Conservation (phyloP, 2,113 vertebrate species). For the Cynocephalus volans region DNA sequence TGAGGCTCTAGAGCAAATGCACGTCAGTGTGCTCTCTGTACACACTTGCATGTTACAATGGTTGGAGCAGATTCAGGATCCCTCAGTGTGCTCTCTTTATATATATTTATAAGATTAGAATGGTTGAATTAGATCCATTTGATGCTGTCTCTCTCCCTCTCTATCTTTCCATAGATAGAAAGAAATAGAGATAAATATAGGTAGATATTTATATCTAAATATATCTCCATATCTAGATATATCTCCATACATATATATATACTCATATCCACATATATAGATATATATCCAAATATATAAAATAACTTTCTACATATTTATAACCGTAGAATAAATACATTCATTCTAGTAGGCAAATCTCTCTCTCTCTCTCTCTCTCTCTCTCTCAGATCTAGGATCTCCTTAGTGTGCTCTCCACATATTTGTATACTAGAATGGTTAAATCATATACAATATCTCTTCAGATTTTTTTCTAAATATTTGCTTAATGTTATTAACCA, state of each 20-base stretch:
- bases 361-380: background rate
- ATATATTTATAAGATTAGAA: background rate
- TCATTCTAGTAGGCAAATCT: background rate
- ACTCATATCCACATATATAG: background rate
- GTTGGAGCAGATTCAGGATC: background rate
- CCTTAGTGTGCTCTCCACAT: background rate
- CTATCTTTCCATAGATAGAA: no score
- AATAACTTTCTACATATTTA: background rate
- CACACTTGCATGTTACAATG: background rate
- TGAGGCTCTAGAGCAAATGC: background rate
- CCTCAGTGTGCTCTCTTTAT: background rate
- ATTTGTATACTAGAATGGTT: background rate
- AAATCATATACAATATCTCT: background rate
- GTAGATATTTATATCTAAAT: background rate
- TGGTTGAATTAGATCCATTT: background rate
- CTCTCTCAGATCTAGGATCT: background rate
- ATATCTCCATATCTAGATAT: background rate
- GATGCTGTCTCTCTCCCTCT: background rate
- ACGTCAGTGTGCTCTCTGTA: background rate
- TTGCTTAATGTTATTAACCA: background rate
- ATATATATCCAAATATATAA: background rate
- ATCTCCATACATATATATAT: background rate
- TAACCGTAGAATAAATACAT: no score
- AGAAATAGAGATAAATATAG: background rate
- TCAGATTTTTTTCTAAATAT: background rate